Conservation (phyloP, 2,797 vertebrate genomes). For the Tragopan temminckii region DNA sequence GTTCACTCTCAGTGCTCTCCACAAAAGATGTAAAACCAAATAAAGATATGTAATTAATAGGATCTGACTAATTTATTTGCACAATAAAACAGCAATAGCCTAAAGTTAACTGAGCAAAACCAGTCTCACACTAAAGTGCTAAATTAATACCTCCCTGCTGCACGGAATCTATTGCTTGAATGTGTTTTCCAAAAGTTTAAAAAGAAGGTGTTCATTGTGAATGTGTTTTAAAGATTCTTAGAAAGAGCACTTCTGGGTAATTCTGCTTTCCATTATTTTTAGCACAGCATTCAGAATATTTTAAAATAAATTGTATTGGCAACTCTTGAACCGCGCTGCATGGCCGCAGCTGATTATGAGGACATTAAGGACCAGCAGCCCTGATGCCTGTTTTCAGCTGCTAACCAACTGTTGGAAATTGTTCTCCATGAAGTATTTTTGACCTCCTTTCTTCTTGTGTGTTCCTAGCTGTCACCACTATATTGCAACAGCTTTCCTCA, state of each 20-base stretch:
- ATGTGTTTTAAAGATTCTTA: slow-evolving; percentile 41
- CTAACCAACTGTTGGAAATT: neutral
- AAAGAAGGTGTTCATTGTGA: neutral
- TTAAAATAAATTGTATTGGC: neutral
- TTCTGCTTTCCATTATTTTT: slow-evolving; percentile 46
- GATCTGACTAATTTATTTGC: slow-evolving; percentile 66
- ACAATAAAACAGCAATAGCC: slow-evolving; percentile 62
- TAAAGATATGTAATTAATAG: slow-evolving; percentile 59
- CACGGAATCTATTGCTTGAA: slow-evolving; percentile 2
- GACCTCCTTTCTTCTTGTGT: neutral
- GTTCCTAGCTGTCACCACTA: neutral
- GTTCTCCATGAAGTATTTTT: slow-evolving; percentile 1
- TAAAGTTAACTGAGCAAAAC: slow-evolving; percentile 69
- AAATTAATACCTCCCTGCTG: slow-evolving; percentile 59
- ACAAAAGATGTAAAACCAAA: slow-evolving; percentile 22
- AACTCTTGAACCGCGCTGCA: neutral
- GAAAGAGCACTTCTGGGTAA: slow-evolving; percentile 19
- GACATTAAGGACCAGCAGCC: neutral
- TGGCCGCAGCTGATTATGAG: neutral
- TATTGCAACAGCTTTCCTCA: neutral
- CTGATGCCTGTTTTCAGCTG: neutral
- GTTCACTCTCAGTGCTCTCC: neutral
- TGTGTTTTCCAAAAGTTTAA: slow-evolving; percentile 10
- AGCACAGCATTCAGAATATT: slow-evolving; percentile 1
- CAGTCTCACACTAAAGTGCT: slow-evolving; percentile 18